phyloP scores from a whole-genome alignment of 2,113 vertebrate genomes.

The Hydropotes inermis region DNA sequence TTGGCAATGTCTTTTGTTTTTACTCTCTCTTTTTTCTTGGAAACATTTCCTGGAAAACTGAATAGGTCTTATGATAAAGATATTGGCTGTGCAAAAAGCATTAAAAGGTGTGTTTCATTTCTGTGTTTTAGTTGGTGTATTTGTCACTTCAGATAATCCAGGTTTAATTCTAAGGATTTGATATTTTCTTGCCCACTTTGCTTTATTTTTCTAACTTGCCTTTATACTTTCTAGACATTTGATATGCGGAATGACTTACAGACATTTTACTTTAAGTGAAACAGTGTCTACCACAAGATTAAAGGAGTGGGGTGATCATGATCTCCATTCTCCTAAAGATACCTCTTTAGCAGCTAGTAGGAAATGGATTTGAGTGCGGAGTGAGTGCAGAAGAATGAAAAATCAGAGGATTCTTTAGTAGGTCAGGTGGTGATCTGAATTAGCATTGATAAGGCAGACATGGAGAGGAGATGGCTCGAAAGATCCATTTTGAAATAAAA shows the following conservation, averaged over 20 bases:
- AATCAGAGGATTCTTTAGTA: neutral
- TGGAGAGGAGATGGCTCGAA: neutral
- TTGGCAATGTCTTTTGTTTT: neutral
- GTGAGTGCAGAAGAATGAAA: neutral
- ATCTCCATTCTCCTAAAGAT: neutral
- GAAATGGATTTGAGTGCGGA: neutral
- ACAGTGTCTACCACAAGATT: neutral
- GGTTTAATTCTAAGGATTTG: neutral
- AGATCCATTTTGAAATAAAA: neutral
- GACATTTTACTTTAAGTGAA: neutral
- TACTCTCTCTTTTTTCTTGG: neutral
- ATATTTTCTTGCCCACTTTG: neutral
- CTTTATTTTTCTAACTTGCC: neutral
- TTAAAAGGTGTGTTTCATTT: neutral
- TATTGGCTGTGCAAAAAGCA: neutral
- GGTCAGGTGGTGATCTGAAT: neutral
- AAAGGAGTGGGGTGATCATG: neutral
- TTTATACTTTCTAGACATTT: neutral
- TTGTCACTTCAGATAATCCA: neutral
- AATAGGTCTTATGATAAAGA: neutral
- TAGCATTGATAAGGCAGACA: fast-evolving
- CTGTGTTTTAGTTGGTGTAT: neutral
- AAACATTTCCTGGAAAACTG: neutral
- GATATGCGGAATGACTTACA: neutral
- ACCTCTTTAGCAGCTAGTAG: neutral